phyloP scores from a whole-genome alignment of 2,888 invertebrate species.

The Graphium colonna region DNA sequence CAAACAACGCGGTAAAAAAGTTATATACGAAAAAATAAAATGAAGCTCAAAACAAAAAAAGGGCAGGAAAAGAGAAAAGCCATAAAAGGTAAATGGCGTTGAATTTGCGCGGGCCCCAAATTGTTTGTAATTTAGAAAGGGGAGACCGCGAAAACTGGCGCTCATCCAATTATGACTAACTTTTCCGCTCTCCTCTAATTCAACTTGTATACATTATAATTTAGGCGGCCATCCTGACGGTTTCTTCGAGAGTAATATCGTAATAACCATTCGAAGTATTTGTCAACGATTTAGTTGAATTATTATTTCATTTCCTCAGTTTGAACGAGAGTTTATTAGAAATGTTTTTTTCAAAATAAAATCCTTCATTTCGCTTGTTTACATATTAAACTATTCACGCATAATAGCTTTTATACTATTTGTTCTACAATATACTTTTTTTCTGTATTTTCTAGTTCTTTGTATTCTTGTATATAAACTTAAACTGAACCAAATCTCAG shows the following conservation, averaged over 20 bases:
- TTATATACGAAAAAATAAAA: too few relatives aligned
- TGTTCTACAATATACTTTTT: too few relatives aligned
- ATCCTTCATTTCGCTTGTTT: background rate
- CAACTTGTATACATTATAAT: slow-evolving; percentile 15
- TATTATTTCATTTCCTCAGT: background rate
- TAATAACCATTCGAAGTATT: slow-evolving; percentile 5
- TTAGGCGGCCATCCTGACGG: background rate
- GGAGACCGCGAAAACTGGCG: slow-evolving; percentile 5
- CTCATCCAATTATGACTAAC: slow-evolving; percentile 13
- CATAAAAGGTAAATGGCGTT: slow-evolving; percentile 9
- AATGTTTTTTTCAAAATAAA: background rate
- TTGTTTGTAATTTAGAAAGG: slow-evolving; percentile 13
- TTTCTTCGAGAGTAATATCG: background rate
- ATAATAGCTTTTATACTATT: too few relatives aligned
- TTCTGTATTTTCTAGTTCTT: too few relatives aligned
- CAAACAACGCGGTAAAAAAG: too few relatives aligned
- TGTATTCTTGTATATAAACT: too few relatives aligned
- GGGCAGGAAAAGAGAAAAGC: background rate
- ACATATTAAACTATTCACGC: too few relatives aligned
- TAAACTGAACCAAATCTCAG: too few relatives aligned
- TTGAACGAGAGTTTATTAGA: background rate
- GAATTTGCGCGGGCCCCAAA: background rate
- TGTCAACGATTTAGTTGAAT: background rate
- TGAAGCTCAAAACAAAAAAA: too few relatives aligned
- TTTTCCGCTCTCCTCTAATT: slow-evolving; percentile 12